Base-by-base conservation (phyloP, 1,140 invertebrate species). In the Rhynchophorus ferrugineus region DNA sequence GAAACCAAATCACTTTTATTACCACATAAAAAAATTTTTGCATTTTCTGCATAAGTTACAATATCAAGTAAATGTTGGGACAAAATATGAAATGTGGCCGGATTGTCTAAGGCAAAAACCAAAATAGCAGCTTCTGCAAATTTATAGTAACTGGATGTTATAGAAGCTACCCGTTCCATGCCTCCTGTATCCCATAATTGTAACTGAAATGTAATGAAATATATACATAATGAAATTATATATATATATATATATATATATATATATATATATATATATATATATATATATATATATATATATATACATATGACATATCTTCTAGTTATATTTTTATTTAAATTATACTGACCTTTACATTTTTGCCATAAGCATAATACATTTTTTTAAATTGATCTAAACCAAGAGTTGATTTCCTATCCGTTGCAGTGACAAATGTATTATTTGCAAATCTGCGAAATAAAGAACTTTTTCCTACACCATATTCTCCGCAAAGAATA, bases 141-240 rank as follows among this genome's bases (percentile, higher is more conserved):
- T 74, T 94, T 94, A 64, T 93, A 94, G 66, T 95, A 95, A 59
- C 87, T 91, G 11, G 88, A 91, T 2, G 90, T 94, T 7, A 95
- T 87, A n/a, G 87, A 90, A 19, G 90, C 90, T 29, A 94, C 89
- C 68, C 91, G 77, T 73, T 95, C 91, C 88, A 94, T 91, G 51
- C 90, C 91, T 61, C 90, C 90, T 36, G 91, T 95, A 64, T 95
- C 91, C 90, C 90, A 95, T 60, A 94, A 70, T 75, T 92, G 89
- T 35, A 94, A 72, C 89, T 94, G 60, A 13, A 61, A 55, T 29
- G 5, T 29, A 29, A 11, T 5, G 24, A 11, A 29, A 16, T 2
- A 11, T 13, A 24, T 63, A 41, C 24, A 57, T 63, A 63, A 22
- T 19, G 14, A 50, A 17, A 46, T 14, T 39, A 33, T 13, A 43